Evolutionary conservation across 1,140 invertebrate genomes (phyloP).

Genomic region (Acromyrmex heyeri): DNA sequence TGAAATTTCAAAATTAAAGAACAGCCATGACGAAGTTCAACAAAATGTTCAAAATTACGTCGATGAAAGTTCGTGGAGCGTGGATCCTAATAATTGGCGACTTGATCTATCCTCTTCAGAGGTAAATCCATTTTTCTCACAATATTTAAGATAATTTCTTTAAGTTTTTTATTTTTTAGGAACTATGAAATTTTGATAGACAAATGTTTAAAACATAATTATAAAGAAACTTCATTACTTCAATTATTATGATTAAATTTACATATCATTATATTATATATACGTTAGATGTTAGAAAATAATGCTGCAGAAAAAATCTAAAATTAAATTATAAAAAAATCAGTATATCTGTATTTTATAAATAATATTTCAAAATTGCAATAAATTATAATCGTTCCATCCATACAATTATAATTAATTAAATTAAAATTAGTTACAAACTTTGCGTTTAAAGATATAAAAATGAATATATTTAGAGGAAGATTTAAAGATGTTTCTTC

Average conservation of each 20-base stretch:
- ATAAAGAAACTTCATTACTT: not conserved
- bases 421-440: not conserved
- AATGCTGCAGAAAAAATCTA: slow-evolving; percentile 4
- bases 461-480: not conserved
- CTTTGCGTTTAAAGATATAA: not conserved
- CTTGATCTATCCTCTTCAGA: not conserved
- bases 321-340: not conserved
- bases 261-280: not conserved
- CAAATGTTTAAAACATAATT: not conserved
- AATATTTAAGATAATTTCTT: slow-evolving; percentile 4
- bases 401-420: not conserved
- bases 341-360: not conserved
- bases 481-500: slow-evolving; percentile 24
- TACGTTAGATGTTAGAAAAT: not conserved
- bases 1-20: not conserved
- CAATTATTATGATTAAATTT: not conserved
- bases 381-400: not conserved
- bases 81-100: slow-evolving; percentile 29
- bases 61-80: slow-evolving; percentile 31
- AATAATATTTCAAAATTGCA: not conserved
- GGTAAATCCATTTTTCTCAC: slow-evolving; percentile 50
- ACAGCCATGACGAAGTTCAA: slow-evolving; percentile 43
- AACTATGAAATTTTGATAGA: slow-evolving; percentile 1
- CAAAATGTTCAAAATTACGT: slow-evolving; percentile 44
- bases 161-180: slow-evolving; percentile 16